Conservation (phyloP, 2,888 invertebrate species). For the Chouioia cunea region DNA sequence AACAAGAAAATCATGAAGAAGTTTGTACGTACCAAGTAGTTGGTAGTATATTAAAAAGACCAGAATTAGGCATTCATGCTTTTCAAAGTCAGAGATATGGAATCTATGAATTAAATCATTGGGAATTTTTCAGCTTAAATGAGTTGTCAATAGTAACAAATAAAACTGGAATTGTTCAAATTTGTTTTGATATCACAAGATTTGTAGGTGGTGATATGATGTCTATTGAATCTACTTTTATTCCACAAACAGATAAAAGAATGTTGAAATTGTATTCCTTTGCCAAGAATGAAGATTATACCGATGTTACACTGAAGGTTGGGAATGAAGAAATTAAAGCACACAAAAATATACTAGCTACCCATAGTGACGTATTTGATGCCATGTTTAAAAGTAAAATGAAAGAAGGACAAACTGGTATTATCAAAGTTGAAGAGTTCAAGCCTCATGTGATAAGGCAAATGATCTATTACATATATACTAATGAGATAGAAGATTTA, state of each 20-base stretch:
- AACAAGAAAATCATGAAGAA: constrained; percentile 10
- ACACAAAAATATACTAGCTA: constrained; percentile 32
- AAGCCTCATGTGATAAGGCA: constrained; percentile 27
- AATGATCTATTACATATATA: constrained; percentile 34
- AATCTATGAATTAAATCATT: constrained; percentile 30
- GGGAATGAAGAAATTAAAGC: constrained; percentile 27
- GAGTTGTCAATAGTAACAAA: constrained; percentile 23
- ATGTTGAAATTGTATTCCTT: constrained; percentile 36
- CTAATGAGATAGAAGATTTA: constrained; percentile 33
- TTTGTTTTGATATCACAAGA: constrained; percentile 35
- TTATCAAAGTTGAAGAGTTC: constrained; percentile 32
- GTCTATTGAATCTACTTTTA: constrained; percentile 24
- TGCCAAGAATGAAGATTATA: constrained; percentile 27
- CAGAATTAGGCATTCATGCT: constrained; percentile 33
- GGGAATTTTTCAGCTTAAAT: constrained; percentile 31
- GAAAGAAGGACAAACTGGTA: constrained; percentile 31
- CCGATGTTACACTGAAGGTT: constrained; percentile 27
- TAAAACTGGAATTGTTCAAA: constrained; percentile 26
- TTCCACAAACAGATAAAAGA: constrained; percentile 22
- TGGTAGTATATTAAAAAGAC: constrained; percentile 34
- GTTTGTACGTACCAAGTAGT: constrained; percentile 37
- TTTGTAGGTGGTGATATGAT: constrained; percentile 1
- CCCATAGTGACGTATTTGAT: constrained; percentile 33
- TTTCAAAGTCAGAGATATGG: constrained; percentile 37
- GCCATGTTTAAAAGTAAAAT: constrained; percentile 37